A percentile compares a stretch with the other conserved stretches of the same genome.
Conservation (phyloP, 2,888 invertebrate genomes). For the Epirrita christyi region DNA sequence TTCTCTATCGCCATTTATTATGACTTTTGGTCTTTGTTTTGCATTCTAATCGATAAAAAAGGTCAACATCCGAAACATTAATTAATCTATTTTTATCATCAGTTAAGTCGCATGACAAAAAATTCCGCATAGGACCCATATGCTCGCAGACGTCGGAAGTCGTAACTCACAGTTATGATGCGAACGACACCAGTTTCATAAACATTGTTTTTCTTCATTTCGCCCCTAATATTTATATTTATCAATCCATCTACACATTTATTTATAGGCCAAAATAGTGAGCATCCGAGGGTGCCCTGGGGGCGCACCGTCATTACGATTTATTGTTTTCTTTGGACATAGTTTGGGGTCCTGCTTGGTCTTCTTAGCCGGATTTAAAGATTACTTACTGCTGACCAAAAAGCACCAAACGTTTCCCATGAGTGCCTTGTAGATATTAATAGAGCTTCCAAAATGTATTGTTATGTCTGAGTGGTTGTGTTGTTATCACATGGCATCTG, state of each 20-base stretch:
- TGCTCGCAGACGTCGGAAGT: slow-evolving; percentile 82
- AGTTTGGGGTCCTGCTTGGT: slow-evolving; percentile 65
- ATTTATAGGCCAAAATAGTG: slow-evolving; percentile 83
- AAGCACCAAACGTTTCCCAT: slow-evolving; percentile 50
- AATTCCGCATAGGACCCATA: slow-evolving; percentile 76
- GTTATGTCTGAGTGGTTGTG: slow-evolving; percentile 5
- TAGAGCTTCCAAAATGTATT: slow-evolving; percentile 19
- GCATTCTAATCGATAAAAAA: slow-evolving; percentile 36
- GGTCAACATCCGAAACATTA: slow-evolving; percentile 38
- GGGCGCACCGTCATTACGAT: slow-evolving; percentile 79
- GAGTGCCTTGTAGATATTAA: slow-evolving; percentile 44
- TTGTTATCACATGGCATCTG: slow-evolving; percentile 5
- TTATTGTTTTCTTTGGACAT: slow-evolving; percentile 83
- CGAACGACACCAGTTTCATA: slow-evolving; percentile 84
- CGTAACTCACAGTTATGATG: slow-evolving; percentile 84
- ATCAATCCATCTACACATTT: slow-evolving; percentile 85
- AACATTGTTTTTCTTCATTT: slow-evolving; percentile 85
- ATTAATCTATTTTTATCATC: slow-evolving; percentile 59
- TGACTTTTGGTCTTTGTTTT: slow-evolving; percentile 26
- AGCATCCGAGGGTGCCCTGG: slow-evolving; percentile 79
- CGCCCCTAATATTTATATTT: slow-evolving; percentile 85
- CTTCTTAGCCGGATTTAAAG: slow-evolving; percentile 67
- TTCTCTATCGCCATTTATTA: slow-evolving; percentile 48
- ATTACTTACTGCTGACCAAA: slow-evolving; percentile 59
- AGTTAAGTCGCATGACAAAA: slow-evolving; percentile 62